These are phyloP conservation scores for Sorex araneus DNA, from an alignment of 2,113 vertebrate genomes.

Conservation along the genomic window DNA sequence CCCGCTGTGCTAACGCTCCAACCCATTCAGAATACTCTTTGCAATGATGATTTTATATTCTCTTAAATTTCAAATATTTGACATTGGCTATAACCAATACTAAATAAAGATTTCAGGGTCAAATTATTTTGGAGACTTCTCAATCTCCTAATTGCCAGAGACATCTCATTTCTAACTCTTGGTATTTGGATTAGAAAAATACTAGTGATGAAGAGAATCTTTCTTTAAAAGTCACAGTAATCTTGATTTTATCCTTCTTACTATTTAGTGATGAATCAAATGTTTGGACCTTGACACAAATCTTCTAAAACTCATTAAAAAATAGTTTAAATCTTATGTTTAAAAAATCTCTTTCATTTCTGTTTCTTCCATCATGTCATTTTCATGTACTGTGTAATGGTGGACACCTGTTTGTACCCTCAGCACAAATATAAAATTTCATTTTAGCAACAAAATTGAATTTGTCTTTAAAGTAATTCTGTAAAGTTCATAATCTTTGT, in stretches of 20 bases:
- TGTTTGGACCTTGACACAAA: slow-evolving; percentile 49
- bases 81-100: background rate
- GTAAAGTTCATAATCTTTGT: slow-evolving; percentile 69
- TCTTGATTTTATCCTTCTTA: slow-evolving; percentile 48
- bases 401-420: slow-evolving; percentile 70
- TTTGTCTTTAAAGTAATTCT: slow-evolving; percentile 80
- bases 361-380: slow-evolving; percentile 69
- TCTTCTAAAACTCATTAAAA: slow-evolving; percentile 35
- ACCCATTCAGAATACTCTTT: too few relatives aligned
- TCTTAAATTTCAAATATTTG: background rate
- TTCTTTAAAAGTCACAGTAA: slow-evolving; percentile 57
- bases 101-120: background rate
- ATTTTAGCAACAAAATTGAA: slow-evolving; percentile 69
- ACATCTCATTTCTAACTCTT: slow-evolving; percentile 35
- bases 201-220: slow-evolving; percentile 28
- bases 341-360: slow-evolving; percentile 30
- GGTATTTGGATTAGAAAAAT: slow-evolving; percentile 69
- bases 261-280: slow-evolving; percentile 64
- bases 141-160: background rate
- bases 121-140: background rate
- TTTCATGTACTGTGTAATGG: slow-evolving; percentile 44
- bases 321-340: slow-evolving; percentile 50
- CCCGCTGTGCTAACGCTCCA: too few relatives aligned
- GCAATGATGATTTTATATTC: background rate
- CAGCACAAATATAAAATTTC: slow-evolving; percentile 66